Evolutionary conservation across 1,140 invertebrate genomes (phyloP), one percentile per base, ranked within the genome.

Genomic region (Brachionus plicatilis): DNA sequence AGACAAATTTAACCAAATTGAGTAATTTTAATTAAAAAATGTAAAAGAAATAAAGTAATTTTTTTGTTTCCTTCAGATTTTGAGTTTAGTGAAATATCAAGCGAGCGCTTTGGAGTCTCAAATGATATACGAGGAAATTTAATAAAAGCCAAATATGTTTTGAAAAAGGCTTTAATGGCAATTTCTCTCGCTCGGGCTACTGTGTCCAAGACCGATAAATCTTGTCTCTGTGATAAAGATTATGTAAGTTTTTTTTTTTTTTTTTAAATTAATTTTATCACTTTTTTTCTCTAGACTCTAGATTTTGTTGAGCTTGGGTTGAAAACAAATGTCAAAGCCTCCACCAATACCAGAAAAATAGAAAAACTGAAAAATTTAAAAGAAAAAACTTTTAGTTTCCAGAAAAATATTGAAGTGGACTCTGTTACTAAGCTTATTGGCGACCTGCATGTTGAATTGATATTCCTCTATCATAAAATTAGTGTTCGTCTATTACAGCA

Each of bases 391-490:
- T 43, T 79, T 6, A 50, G 86, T 3, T 85, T 86, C 60, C 56
- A 83, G 20, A 85, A 86, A 33, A 85, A 85, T 29, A 41, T 86
- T 33, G 50, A 86, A 3, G 85, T 85, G 20, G 84, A 83, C 76
- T 86, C 84, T 70, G 85, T 50, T 86, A 86, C 2, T 60, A 85
- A 56, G 29, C 37, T 85, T 12, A 85, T 60, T 6, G 43, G 29
- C n/a, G 89, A 90, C 76, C 86, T 90, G 8, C 88, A 89, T 79
- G 85, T 88, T 11, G 89, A 90, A 75, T 85, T 90, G 56, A 86
- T 88, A 37, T 85, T 88, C 33, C 88, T 88, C 86, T 89, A 89
- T 85, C 88, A 89, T 84, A 85, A 88, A 41, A 87, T 90, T 17
- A 88, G 88, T 85, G 85, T 89, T 9, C 88, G 89, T 60, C 85